These are phyloP conservation scores for Ischnura elegans DNA, from an alignment of 2,888 invertebrate genomes.

Conservation along the genomic window DNA sequence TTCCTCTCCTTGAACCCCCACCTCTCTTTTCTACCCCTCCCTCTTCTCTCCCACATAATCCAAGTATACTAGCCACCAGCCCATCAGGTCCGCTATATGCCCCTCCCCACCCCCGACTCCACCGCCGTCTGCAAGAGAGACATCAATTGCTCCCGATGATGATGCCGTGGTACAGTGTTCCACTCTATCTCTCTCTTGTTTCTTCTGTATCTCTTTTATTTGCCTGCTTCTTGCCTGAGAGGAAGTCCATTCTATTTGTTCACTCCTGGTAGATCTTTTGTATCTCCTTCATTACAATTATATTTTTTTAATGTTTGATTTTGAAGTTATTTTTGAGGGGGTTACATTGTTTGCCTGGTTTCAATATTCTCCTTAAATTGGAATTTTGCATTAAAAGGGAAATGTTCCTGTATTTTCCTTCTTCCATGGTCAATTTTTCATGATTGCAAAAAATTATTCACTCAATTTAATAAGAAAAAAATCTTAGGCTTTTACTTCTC, in stretches of 20 bases:
- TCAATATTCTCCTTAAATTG: not conserved
- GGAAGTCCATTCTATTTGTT: constrained; percentile 49
- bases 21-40: not conserved
- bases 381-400: not conserved
- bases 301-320: not conserved
- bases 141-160: constrained; percentile 67
- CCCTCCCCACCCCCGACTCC: constrained; percentile 60
- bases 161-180: constrained; percentile 66
- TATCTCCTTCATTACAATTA: not conserved
- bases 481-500: no score
- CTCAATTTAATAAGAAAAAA: not conserved
- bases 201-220: constrained; percentile 19
- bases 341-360: not conserved
- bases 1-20: constrained; percentile 71
- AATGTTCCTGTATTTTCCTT: not conserved
- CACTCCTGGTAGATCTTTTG: not conserved
- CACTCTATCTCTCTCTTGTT: constrained; percentile 49
- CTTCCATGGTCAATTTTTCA: constrained; percentile 1
- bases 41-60: not conserved
- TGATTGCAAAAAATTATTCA: no score
- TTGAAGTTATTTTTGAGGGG: not conserved
- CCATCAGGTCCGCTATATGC: constrained; percentile 42
- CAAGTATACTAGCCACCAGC: constrained; percentile 24
- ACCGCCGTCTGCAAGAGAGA: constrained; percentile 63
- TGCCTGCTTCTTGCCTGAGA: constrained; percentile 17